Evolutionary conservation across 1,140 invertebrate species (phyloP), one percentile per base, ranked within the genome.

Genomic region (Megathymus violae): DNA sequence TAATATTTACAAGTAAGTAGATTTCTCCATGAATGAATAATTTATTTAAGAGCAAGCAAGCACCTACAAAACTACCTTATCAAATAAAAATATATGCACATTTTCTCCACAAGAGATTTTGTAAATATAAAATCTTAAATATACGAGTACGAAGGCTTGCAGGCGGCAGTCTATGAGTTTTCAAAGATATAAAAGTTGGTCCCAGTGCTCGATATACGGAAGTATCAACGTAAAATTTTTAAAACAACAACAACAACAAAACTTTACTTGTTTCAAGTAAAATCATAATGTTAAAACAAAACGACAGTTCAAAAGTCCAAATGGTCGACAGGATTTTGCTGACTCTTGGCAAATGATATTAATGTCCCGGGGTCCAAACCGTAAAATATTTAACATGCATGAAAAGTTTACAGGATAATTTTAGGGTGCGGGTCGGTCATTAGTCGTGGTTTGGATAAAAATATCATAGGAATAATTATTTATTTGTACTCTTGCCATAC

Each of bases 161-260:
- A 46, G 31, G 31, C 50, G 54, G 16, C 27, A 58, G 54, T 58
- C 54, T 46, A 58, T 27, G 27, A 58, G 25, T 58, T 58, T 46
- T 27, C 54, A 58, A 58, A 58, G 25, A 44, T 46, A 58, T 58
- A 58, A 58, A 58, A 58, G 41, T 58, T 22, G 10, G 41, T 58
- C 41, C 54, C 54, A 58, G 41, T n/a, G 22, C 25, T 58, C 54
- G 40, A 46, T 46, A 56, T 31, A 46, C 54, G 41, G 52, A 58
- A 46, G 54, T 58, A 58, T 46, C 31, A 31, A 34, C 41, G 54
- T 58, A 58, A 58, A 58, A 46, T 44, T 44, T 58, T 58, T 16
- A 17, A 22, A n/a, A n/a, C n/a, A 56, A 15, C 16, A 56, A 56
- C 40, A 43, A 34, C 52, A 56, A 44, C 41, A 44, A 52, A 52